These are phyloP conservation scores for Chondrosia reniformis DNA, from an alignment of 37 sponge, comb jelly and placozoan genomes.

Conservation along the genomic window DNA sequence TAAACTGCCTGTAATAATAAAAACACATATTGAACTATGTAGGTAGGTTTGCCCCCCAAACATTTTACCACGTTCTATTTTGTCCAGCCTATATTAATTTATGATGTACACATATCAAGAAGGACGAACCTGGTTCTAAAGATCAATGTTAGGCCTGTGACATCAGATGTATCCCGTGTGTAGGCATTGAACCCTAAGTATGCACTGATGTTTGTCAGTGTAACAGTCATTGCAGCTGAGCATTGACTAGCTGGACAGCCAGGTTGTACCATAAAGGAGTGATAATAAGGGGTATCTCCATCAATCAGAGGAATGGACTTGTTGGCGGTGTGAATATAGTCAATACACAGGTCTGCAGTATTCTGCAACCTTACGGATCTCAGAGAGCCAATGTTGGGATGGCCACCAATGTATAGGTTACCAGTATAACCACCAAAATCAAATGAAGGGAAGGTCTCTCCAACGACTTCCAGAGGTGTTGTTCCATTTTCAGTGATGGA, in stretches of 20 bases:
- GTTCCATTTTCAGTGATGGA: constrained; percentile 25
- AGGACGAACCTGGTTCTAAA: constrained; percentile 38
- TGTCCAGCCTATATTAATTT: not conserved
- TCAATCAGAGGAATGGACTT: constrained; percentile 10
- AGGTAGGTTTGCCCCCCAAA: too few species aligned
- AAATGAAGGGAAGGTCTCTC: constrained; percentile 5
- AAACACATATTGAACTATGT: too few species aligned
- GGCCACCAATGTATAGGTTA: constrained; percentile 59
- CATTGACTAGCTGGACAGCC: constrained; percentile 59
- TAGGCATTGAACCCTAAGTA: constrained; percentile 25
- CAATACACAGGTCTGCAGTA: constrained; percentile 37
- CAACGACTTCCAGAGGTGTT: not conserved
- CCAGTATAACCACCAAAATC: constrained; percentile 33
- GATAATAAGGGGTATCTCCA: not conserved
- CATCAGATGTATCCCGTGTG: not conserved
- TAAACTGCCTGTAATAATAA: too few species aligned
- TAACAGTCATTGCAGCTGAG: constrained; percentile 27
- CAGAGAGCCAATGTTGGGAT: constrained; percentile 18
- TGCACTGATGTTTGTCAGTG: constrained; percentile 35
- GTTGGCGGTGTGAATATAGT: constrained; percentile 10
- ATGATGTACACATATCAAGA: not conserved
- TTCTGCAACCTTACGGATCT: constrained; percentile 9
- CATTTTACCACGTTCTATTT: not conserved
- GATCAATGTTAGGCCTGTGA: not conserved
- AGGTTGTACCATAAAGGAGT: constrained; percentile 3